Evolutionary conservation across 2,888 invertebrate genomes (phyloP).

Genomic region (Leucozona laternaria): DNA sequence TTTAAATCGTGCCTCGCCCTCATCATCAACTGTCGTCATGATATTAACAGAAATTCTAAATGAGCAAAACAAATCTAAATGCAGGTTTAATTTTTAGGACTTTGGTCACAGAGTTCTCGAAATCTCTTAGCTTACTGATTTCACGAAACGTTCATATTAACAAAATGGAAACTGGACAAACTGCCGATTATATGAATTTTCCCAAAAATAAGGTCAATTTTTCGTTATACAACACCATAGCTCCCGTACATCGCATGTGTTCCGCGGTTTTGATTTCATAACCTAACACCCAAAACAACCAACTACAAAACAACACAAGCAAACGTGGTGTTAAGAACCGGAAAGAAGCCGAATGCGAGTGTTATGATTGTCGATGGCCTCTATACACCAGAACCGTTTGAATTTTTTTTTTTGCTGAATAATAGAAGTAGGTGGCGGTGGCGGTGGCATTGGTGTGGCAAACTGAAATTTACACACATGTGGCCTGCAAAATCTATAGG

Average conservation of each 20-base stretch:
- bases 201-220: slow-evolving; percentile 57
- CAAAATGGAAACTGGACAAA: slow-evolving; percentile 15
- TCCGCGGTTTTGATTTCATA: slow-evolving; percentile 49
- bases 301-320: neutral
- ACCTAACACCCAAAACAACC: slow-evolving; percentile 41
- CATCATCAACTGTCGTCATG: no score
- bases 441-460: slow-evolving; percentile 37
- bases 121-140: neutral
- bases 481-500: slow-evolving; percentile 24
- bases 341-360: slow-evolving; percentile 45
- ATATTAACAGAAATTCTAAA: no score
- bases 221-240: slow-evolving; percentile 31
- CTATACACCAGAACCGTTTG: slow-evolving; percentile 35
- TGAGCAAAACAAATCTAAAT: no score
- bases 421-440: slow-evolving; percentile 49
- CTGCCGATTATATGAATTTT: slow-evolving; percentile 16
- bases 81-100: neutral
- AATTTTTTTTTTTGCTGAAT: slow-evolving; percentile 18
- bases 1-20: no score
- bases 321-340: slow-evolving; percentile 30
- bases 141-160: neutral
- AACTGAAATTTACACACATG: slow-evolving; percentile 49
- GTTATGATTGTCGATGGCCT: slow-evolving; percentile 53
- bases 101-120: neutral
- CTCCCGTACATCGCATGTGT: slow-evolving; percentile 30